These are phyloP conservation scores for Bombus turneri DNA, from an alignment of 1,140 invertebrate genomes.

Conservation along the genomic window DNA sequence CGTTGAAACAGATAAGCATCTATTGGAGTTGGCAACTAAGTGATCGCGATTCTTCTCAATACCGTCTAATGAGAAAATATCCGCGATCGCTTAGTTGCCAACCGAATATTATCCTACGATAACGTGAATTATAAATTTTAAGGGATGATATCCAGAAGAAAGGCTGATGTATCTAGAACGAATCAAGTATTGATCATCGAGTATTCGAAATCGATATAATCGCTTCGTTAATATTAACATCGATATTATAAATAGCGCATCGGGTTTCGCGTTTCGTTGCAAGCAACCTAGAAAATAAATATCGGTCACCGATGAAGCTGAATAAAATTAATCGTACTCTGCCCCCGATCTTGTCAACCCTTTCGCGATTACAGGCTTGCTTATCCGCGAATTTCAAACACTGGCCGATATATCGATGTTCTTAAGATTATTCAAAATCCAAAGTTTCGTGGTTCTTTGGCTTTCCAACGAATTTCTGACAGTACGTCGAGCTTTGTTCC, in stretches of 20 bases:
- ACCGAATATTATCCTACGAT: rapidly evolving
- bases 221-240: constrained; percentile 19
- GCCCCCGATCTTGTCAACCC: no score
- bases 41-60: no score
- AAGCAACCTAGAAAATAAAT: not conserved
- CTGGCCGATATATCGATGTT: no score
- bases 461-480: no score
- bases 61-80: no score
- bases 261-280: not conserved
- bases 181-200: not conserved
- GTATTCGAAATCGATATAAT: constrained; percentile 23
- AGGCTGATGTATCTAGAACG: not conserved
- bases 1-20: not conserved
- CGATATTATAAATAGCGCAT: constrained; percentile 3
- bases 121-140: not conserved
- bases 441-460: no score
- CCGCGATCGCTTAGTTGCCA: no score
- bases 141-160: not conserved
- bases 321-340: not conserved
- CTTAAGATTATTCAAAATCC: no score
- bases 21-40: not conserved
- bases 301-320: not conserved
- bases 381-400: no score
- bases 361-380: no score
- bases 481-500: no score